Conservation (phyloP, 2,113 vertebrate species). For the Malurus melanocephalus region DNA sequence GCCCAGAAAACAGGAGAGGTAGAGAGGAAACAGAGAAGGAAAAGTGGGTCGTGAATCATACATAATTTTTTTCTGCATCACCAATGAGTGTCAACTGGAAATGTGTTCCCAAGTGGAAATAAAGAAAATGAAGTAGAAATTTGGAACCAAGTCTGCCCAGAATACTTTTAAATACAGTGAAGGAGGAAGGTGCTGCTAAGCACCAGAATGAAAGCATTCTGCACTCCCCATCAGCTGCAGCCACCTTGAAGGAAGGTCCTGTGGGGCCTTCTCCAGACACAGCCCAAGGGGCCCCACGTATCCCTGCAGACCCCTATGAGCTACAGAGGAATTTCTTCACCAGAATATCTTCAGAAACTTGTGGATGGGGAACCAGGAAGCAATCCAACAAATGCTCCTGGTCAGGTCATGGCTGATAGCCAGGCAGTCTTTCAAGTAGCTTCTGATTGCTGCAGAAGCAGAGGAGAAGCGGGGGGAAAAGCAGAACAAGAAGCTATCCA, state of each 20-base stretch:
- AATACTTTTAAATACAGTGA: not conserved
- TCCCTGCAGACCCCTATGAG: accelerated
- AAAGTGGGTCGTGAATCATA: not conserved
- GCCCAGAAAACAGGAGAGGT: not conserved
- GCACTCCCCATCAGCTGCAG: not conserved
- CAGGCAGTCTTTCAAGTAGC: not conserved
- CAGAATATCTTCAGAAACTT: not conserved
- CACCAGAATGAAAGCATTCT: not conserved
- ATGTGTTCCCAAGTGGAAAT: not conserved
- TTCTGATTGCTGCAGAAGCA: not conserved
- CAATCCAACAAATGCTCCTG: not conserved
- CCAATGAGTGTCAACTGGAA: not conserved
- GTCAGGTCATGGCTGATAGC: not conserved
- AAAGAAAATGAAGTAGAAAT: not conserved
- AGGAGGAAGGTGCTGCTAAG: not conserved
- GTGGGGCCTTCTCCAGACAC: not conserved
- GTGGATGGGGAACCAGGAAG: not conserved
- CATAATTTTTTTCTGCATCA: not conserved
- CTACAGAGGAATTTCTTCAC: not conserved
- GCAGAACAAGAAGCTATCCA: not conserved
- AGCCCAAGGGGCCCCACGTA: not conserved
- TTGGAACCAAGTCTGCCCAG: not conserved
- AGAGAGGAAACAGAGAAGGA: not conserved
- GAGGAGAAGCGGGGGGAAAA: not conserved
- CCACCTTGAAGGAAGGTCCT: not conserved